A percentile compares a stretch with the other conserved stretches of the same genome.
These are phyloP conservation scores for Acanthurus lineatus DNA, from an alignment of 2,797 vertebrate species.

Conservation along the genomic window DNA sequence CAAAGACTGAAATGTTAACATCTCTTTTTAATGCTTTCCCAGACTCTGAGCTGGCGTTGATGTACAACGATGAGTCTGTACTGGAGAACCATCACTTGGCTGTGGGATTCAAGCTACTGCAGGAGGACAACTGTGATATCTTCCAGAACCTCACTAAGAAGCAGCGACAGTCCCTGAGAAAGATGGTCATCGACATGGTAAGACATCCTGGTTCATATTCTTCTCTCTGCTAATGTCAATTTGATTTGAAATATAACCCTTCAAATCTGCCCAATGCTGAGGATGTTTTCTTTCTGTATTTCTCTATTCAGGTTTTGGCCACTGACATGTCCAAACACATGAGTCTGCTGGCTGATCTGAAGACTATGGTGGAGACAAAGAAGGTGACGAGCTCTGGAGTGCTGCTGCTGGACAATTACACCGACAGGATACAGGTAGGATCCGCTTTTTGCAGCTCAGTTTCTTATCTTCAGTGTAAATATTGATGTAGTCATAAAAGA, in stretches of 20 bases:
- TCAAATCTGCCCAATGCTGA: constrained; percentile 14
- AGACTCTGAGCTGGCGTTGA: constrained; percentile 97
- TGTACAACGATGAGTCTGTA: constrained; percentile 98
- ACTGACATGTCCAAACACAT: constrained; percentile 99
- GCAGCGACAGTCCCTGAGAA: constrained; percentile 95
- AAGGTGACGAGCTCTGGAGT: constrained; percentile 99
- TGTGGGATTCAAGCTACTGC: constrained; percentile 95
- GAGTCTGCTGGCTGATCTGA: constrained; percentile 96
- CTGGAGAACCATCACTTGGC: constrained; percentile 96
- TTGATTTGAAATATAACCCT: neutral
- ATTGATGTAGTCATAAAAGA: neutral
- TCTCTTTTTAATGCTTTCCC: constrained; percentile 6
- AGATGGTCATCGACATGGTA: constrained; percentile 99
- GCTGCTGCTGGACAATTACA: constrained; percentile 97
- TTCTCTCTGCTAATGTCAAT: neutral
- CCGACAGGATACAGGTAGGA: constrained; percentile 96
- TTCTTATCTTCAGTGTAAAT: neutral
- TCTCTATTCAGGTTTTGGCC: constrained; percentile 90
- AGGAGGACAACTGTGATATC: constrained; percentile 94
- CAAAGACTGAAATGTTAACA: neutral
- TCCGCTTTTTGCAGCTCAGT: neutral
- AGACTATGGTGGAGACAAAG: constrained; percentile 99
- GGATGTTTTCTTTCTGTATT: neutral
- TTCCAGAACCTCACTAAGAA: constrained; percentile 96
- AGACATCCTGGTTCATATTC: constrained; percentile 20